Evolutionary conservation across 2,888 invertebrate species (phyloP), one percentile per base, ranked within the genome.

Genomic region (Phaonia tiefii): DNA sequence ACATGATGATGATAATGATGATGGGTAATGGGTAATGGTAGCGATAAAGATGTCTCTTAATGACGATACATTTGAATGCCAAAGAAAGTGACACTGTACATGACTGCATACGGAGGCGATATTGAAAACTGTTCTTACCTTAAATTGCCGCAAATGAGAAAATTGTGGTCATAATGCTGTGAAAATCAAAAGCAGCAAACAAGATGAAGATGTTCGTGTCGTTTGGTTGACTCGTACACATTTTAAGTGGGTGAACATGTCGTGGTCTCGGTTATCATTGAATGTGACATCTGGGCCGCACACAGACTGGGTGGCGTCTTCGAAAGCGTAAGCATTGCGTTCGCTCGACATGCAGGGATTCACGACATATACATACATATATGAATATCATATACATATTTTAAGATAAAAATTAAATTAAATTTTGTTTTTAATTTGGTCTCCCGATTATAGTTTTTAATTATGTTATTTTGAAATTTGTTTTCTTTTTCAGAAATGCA

Each of bases 251-350:
- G 54, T 69, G 67, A 54, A 22, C 63, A 63, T 63, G 63, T 63
- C 63, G 39, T 63, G 63, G 42, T 42, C 42, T 63, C 22, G 63
- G 22, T 63, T 63, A 42, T 63, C 60, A 63, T 63, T 63, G 72
- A 76, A 75, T 72, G 63, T 81, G 72, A 75, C 81, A 81, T 81
- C 81, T 81, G 81, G 81, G 71, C 65, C 67, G 67, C 54, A 54
- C 67, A 22, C 67, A 81, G 81, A 81, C 63, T 10, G 39, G 63
- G 42, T 63, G 42, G 63, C 22, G 13, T 37, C 42, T 20, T 8
- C 22, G 13, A 20, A 42, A 42, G 10, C 25, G 22, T 17, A 25
- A 5, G 31, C 8, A 8, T 31, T 31, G 31, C 8, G 31, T 31
- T n/a, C 22, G 51, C 22, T 10, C 54, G 22, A 10, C 22, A 44